These are phyloP conservation scores for Ophthalmotilapia sp. DNA, from an alignment of 2,113 vertebrate species.

Conservation along the genomic window DNA sequence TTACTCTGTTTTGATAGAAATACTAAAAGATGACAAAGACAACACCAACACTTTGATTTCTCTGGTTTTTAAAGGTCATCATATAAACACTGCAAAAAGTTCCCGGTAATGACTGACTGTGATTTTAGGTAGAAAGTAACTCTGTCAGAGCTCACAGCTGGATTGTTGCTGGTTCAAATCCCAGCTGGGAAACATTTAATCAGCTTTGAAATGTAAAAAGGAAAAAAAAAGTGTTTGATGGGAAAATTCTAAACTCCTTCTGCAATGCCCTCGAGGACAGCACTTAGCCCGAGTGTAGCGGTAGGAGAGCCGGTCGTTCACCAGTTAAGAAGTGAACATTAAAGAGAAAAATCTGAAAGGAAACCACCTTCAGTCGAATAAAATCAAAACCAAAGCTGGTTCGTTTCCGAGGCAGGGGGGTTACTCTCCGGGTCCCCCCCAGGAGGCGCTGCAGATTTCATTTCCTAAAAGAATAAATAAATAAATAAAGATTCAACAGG, in stretches of 20 bases:
- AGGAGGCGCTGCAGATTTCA: slow-evolving; percentile 17
- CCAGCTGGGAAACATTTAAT: neutral
- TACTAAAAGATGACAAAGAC: neutral
- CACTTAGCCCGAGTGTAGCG: neutral
- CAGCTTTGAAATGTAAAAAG: neutral
- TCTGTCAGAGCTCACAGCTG: neutral
- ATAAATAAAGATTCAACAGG: neutral
- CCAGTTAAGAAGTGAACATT: slow-evolving; percentile 18
- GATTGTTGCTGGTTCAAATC: neutral
- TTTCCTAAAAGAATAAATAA: neutral
- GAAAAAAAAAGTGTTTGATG: neutral
- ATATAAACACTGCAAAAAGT: neutral
- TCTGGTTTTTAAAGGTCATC: neutral
- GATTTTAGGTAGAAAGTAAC: neutral
- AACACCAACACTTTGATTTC: neutral
- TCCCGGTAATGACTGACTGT: neutral
- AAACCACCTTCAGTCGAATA: slow-evolving; percentile 17
- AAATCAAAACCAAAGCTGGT: slow-evolving; percentile 14
- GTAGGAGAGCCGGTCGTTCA: neutral
- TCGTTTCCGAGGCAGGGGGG: neutral
- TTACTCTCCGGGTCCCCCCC: neutral
- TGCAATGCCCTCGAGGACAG: neutral
- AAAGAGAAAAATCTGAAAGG: neutral
- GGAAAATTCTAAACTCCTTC: neutral
- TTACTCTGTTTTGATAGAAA: neutral